Percentiles rank a stretch among this genome's conserved stretches.
These are phyloP conservation scores for Nezara viridula DNA, from an alignment of 2,888 invertebrate genomes.

Conservation along the genomic window DNA sequence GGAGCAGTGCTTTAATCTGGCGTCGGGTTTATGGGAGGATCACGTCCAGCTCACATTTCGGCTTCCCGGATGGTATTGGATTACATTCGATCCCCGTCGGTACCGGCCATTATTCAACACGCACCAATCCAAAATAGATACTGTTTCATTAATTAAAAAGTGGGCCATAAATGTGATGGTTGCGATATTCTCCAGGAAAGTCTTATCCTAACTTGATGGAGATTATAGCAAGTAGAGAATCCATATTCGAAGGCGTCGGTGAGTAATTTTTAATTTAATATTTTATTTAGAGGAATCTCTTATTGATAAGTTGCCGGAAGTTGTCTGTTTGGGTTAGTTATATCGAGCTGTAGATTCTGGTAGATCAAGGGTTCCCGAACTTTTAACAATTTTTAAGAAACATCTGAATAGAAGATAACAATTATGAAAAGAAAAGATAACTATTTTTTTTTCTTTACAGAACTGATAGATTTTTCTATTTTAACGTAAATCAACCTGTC, in stretches of 20 bases:
- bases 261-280: background rate
- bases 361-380: background rate
- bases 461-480: too few species aligned
- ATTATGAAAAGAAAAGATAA: background rate
- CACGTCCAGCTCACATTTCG: slow-evolving; percentile 17
- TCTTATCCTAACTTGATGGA: background rate
- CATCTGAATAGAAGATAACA: background rate
- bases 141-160: background rate
- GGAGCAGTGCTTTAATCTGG: background rate
- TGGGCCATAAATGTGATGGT: background rate
- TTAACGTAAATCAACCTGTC: too few species aligned
- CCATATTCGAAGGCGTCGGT: background rate
- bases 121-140: slow-evolving; percentile 6
- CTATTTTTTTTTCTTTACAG: background rate
- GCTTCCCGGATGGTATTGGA: background rate
- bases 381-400: background rate
- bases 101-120: background rate
- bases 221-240: background rate
- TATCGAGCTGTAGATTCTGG: background rate
- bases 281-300: background rate
- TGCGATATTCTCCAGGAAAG: background rate
- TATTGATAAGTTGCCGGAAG: background rate
- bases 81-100: background rate
- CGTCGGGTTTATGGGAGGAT: background rate
- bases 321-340: background rate